Evolutionary conservation across 2,113 vertebrate species (phyloP).

Genomic region (Antennarius striatus): DNA sequence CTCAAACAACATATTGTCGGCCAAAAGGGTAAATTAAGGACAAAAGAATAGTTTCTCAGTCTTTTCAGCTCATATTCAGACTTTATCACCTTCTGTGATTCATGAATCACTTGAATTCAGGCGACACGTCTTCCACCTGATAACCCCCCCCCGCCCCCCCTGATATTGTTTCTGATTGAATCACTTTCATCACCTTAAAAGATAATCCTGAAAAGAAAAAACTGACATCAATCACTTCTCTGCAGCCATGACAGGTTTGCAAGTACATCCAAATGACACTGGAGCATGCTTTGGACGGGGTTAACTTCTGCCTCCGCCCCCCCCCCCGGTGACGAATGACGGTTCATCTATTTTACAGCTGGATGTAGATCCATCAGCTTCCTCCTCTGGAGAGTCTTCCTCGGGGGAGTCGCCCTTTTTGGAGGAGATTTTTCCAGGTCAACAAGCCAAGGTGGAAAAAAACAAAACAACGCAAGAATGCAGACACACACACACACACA

Average conservation of each 20-base stretch:
- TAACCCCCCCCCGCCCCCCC: constrained; percentile 18
- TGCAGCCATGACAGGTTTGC: constrained; percentile 49
- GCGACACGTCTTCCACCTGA: constrained; percentile 30
- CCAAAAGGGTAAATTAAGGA: constrained; percentile 28
- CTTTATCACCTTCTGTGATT: constrained; percentile 22
- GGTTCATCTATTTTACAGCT: constrained; percentile 70
- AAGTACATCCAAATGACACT: constrained; percentile 65
- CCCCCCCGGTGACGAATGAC: constrained; percentile 68
- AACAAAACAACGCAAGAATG: constrained; percentile 40
- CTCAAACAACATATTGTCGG: constrained; percentile 1
- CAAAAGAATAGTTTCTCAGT: constrained; percentile 10
- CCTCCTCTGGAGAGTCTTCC: constrained; percentile 44
- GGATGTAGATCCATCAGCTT: constrained; percentile 67
- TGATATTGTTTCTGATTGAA: constrained; percentile 45
- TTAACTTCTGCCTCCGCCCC: constrained; percentile 53
- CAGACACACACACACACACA: constrained; percentile 2
- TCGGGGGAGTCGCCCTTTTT: constrained; percentile 46
- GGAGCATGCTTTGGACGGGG: constrained; percentile 70
- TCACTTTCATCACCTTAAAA: constrained; percentile 51
- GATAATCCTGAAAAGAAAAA: constrained; percentile 38
- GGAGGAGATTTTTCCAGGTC: constrained; percentile 73
- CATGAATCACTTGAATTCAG: constrained; percentile 42
- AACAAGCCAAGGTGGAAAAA: constrained; percentile 71
- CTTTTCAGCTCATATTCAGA: constrained; percentile 31
- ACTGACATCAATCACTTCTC: constrained; percentile 56